These are phyloP conservation scores for Cacatua alba DNA, from an alignment of 2,113 vertebrate genomes.

Conservation along the genomic window DNA sequence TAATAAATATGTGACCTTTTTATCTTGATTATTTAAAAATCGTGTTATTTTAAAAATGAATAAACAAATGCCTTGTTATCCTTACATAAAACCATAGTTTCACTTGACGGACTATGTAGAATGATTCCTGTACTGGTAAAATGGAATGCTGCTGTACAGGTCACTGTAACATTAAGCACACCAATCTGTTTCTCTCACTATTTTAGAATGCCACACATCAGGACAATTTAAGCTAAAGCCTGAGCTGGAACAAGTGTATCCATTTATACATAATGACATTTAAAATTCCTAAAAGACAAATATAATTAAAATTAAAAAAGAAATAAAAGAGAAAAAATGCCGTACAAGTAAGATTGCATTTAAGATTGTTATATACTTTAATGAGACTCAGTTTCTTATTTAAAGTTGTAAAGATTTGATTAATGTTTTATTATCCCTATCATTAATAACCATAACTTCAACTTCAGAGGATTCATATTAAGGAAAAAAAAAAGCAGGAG, in stretches of 20 bases:
- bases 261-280: constrained; percentile 43
- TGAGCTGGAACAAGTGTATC: background rate
- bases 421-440: constrained; percentile 46
- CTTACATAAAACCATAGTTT: constrained; percentile 48
- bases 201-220: background rate
- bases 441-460: constrained; percentile 41
- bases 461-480: background rate
- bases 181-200: background rate
- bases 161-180: background rate
- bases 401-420: constrained; percentile 60
- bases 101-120: background rate
- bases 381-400: constrained; percentile 38
- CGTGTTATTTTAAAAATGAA: constrained; percentile 60
- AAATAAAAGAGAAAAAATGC: background rate
- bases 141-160: background rate
- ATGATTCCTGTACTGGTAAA: background rate
- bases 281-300: constrained; percentile 54
- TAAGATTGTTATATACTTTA: constrained; percentile 36
- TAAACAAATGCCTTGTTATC: constrained; percentile 30
- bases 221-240: constrained; percentile 7
- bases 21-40: constrained; percentile 67
- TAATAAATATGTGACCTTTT: constrained; percentile 74
- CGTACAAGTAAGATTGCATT: background rate
- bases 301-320: constrained; percentile 51
- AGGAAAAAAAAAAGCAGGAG: background rate